phyloP scores from a whole-genome alignment of 2,113 vertebrate species.

The Tichodroma muraria region DNA sequence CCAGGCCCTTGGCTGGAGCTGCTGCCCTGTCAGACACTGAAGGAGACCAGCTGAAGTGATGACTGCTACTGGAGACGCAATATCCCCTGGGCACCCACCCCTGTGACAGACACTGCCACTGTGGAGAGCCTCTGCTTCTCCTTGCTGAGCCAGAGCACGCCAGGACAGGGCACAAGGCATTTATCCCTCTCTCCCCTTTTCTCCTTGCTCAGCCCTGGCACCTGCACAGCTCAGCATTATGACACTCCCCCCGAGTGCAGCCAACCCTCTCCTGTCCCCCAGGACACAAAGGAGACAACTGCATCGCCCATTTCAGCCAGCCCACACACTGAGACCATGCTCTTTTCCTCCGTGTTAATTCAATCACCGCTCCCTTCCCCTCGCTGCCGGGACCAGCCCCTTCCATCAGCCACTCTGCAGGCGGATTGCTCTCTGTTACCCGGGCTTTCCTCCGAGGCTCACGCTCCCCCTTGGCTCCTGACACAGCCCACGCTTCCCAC shows the following conservation, averaged over 20 bases:
- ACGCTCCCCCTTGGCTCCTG: background rate
- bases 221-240: background rate
- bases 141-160: fast-evolving
- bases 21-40: background rate
- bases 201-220: background rate
- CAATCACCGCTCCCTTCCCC: background rate
- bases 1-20: background rate
- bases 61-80: background rate
- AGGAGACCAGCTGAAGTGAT: background rate
- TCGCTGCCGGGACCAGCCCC: background rate
- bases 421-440: background rate
- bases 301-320: background rate
- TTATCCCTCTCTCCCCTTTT: background rate
- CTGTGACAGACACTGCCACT: background rate
- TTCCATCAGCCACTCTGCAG: background rate
- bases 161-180: background rate
- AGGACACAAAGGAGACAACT: background rate
- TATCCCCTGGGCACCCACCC: background rate
- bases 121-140: background rate
- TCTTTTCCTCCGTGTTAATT: fast-evolving
- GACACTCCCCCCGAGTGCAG: fast-evolving
- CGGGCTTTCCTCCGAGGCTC: background rate
- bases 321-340: fast-evolving
- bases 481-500: background rate
- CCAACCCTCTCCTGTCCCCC: background rate